Conservation (phyloP, 1,140 invertebrate species). For the Aricia agestis region DNA sequence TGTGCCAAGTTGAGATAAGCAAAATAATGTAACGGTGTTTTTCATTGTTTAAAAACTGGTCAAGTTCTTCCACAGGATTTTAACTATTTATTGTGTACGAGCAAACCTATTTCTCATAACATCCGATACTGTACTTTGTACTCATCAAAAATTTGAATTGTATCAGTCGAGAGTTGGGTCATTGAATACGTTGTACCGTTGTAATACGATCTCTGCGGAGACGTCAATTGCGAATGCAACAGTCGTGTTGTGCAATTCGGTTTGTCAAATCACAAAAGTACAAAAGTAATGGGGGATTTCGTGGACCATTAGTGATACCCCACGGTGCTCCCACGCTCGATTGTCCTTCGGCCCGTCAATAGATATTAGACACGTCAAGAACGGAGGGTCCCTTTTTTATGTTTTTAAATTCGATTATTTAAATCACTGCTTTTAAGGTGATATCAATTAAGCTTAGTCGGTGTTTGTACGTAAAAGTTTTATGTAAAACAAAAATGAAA, state of each 20-base stretch:
- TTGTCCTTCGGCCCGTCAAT: conserved; percentile 53
- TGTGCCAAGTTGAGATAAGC: too few relatives aligned
- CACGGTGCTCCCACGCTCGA: conserved; percentile 64
- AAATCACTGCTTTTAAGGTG: not conserved
- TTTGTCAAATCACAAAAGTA: conserved; percentile 47
- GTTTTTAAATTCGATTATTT: not conserved
- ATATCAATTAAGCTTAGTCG: not conserved
- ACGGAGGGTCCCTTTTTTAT: conserved; percentile 21
- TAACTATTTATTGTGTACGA: too few relatives aligned
- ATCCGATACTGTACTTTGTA: not conserved
- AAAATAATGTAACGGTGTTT: too few relatives aligned
- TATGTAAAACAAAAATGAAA: too few relatives aligned
- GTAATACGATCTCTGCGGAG: conserved; percentile 31
- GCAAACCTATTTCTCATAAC: too few relatives aligned
- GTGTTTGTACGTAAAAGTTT: too few relatives aligned
- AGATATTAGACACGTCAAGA: conserved; percentile 31
- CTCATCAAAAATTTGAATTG: not conserved
- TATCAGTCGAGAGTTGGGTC: not conserved
- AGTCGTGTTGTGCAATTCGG: conserved; percentile 48
- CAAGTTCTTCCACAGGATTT: too few relatives aligned
- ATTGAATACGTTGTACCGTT: conserved; percentile 1
- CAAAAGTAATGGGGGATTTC: conserved; percentile 62
- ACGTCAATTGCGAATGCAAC: conserved; percentile 41
- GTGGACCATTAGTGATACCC: conserved; percentile 55
- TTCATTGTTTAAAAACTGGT: too few relatives aligned